These are phyloP conservation scores for Sebastes iracundus DNA, from an alignment of 2,797 vertebrate species.

Conservation along the genomic window DNA sequence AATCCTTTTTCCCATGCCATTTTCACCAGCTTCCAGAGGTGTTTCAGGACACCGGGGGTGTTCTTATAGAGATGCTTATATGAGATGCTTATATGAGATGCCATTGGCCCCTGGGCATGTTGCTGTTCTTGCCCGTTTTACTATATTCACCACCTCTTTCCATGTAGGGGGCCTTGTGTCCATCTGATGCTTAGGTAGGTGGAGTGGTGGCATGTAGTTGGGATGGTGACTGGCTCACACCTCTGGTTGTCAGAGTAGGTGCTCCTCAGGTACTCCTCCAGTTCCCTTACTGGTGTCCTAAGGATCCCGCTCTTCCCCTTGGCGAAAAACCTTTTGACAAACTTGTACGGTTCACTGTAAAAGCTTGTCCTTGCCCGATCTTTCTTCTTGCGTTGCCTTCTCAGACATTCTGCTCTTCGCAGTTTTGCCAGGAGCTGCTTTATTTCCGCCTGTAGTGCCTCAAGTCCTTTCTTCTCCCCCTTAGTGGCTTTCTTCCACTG, in stretches of 20 bases:
- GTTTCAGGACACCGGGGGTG: not conserved
- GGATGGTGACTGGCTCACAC: not conserved
- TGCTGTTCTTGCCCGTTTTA: not conserved
- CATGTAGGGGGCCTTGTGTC: not conserved
- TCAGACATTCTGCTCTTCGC: too few relatives aligned
- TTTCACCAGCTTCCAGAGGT: not conserved
- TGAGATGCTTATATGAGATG: not conserved
- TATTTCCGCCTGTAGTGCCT: too few relatives aligned
- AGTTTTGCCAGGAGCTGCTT: not conserved
- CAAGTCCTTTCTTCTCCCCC: too few relatives aligned
- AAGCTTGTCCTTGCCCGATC: not conserved
- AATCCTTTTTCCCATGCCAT: not conserved
- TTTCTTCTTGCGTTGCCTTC: too few relatives aligned
- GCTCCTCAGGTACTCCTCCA: not conserved
- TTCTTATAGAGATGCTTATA: not conserved
- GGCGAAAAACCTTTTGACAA: not conserved
- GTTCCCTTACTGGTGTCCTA: not conserved
- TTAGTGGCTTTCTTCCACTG: too few relatives aligned
- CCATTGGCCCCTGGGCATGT: not conserved
- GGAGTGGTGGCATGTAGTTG: not conserved
- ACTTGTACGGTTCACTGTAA: not conserved
- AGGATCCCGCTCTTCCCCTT: not conserved
- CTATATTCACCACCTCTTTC: not conserved
- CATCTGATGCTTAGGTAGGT: not conserved
- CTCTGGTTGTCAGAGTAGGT: not conserved